Conservation (phyloP, 2,797 vertebrate genomes). For the Triplophysa bombifrons region DNA sequence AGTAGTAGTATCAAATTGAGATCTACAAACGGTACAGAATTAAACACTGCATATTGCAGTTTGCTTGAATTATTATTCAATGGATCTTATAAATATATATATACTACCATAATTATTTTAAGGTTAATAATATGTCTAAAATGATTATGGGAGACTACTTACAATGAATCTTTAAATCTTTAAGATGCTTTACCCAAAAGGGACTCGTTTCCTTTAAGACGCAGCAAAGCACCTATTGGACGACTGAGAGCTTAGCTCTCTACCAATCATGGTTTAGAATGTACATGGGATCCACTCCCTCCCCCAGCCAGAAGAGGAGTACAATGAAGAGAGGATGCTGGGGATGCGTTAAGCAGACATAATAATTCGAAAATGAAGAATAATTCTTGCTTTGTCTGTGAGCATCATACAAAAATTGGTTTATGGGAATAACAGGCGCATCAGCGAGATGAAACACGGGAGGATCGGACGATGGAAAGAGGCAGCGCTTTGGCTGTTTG, state of each 20-base stretch:
- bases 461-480: slow-evolving; percentile 33
- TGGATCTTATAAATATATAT: too few relatives aligned
- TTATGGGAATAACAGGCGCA: slow-evolving; percentile 30
- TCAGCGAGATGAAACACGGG: slow-evolving; percentile 52
- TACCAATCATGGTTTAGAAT: slow-evolving; percentile 47
- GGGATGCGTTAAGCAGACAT: not conserved
- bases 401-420: not conserved
- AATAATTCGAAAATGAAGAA: slow-evolving; percentile 21
- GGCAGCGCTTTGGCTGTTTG: slow-evolving; percentile 56
- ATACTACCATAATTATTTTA: too few relatives aligned
- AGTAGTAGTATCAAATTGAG: too few relatives aligned
- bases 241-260: not conserved
- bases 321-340: slow-evolving; percentile 27
- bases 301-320: slow-evolving; percentile 30
- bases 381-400: not conserved
- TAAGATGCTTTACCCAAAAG: not conserved
- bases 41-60: too few relatives aligned
- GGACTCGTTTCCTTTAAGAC: not conserved
- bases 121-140: too few relatives aligned
- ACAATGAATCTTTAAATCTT: too few relatives aligned
- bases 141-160: too few relatives aligned
- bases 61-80: too few relatives aligned
- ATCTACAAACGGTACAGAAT: too few relatives aligned
- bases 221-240: slow-evolving; percentile 28
- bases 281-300: slow-evolving; percentile 62